These are phyloP conservation scores for Merops nubicus DNA, from an alignment of 2,113 vertebrate genomes.

Conservation along the genomic window DNA sequence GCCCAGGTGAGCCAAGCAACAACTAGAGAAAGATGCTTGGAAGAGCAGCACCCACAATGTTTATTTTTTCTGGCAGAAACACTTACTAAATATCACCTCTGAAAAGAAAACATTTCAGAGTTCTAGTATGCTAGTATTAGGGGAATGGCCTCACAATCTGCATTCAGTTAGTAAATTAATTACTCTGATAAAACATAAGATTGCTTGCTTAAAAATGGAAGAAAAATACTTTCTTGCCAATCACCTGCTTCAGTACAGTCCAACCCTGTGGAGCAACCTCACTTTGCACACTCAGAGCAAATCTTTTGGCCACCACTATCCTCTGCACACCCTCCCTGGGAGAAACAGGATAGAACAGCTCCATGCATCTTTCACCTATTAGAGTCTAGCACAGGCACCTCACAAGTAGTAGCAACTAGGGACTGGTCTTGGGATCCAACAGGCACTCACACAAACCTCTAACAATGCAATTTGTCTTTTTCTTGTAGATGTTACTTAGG, in stretches of 20 bases:
- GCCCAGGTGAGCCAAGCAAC: not conserved
- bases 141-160: not conserved
- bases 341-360: not conserved
- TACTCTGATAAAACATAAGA: not conserved
- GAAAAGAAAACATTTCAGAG: not conserved
- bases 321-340: not conserved
- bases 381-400: not conserved
- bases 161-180: not conserved
- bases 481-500: not conserved
- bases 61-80: not conserved
- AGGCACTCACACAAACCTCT: not conserved
- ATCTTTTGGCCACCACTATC: not conserved
- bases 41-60: not conserved
- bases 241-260: not conserved
- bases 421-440: not conserved
- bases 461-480: not conserved
- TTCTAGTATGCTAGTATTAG: not conserved
- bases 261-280: not conserved
- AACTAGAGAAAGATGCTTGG: not conserved
- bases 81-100: not conserved
- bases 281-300: not conserved
- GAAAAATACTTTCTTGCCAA: not conserved
- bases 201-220: not conserved
- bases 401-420: accelerated
- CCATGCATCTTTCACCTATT: not conserved